Percentiles rank a stretch among this genome's conserved stretches.
Conservation (phyloP, 2,888 invertebrate species). For the Drosophila maculinotata region DNA sequence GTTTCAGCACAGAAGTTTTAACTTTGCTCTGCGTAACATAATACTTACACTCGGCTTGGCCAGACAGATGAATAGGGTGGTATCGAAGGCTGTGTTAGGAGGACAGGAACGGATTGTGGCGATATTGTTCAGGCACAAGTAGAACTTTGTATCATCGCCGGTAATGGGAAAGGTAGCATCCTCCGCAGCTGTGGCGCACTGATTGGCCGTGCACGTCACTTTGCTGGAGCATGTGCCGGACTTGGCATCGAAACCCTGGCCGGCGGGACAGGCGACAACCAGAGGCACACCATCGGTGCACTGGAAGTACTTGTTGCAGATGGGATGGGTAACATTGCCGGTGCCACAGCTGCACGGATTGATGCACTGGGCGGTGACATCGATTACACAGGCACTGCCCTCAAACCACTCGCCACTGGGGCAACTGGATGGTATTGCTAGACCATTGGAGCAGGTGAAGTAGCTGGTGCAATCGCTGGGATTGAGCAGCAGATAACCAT, state of each 20-base stretch:
- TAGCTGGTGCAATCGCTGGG: constrained; percentile 72
- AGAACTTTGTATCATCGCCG: constrained; percentile 60
- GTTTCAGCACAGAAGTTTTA: background rate
- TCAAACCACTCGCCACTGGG: constrained; percentile 64
- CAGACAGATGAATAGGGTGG: constrained; percentile 40
- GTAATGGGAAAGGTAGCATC: constrained; percentile 56
- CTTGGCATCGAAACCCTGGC: constrained; percentile 61
- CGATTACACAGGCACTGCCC: constrained; percentile 58
- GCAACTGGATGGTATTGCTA: constrained; percentile 57
- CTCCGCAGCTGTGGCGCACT: constrained; percentile 58
- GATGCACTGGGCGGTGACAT: constrained; percentile 73
- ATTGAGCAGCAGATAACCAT: constrained; percentile 68
- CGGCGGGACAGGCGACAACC: constrained; percentile 67
- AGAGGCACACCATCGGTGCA: constrained; percentile 67
- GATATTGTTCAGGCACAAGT: constrained; percentile 52
- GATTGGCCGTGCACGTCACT: constrained; percentile 51
- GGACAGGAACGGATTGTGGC: constrained; percentile 51
- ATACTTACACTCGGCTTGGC: constrained; percentile 68
- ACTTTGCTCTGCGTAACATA: background rate
- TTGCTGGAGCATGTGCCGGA: constrained; percentile 52
- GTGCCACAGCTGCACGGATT: constrained; percentile 72
- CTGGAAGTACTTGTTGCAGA: constrained; percentile 77
- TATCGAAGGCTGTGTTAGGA: constrained; percentile 26
- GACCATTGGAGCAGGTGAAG: constrained; percentile 65
- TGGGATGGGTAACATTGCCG: constrained; percentile 71